Percentiles rank a stretch among this genome's conserved stretches.
Evolutionary conservation across 2,888 invertebrate species (phyloP).

Genomic region (Apantesis nais): DNA sequence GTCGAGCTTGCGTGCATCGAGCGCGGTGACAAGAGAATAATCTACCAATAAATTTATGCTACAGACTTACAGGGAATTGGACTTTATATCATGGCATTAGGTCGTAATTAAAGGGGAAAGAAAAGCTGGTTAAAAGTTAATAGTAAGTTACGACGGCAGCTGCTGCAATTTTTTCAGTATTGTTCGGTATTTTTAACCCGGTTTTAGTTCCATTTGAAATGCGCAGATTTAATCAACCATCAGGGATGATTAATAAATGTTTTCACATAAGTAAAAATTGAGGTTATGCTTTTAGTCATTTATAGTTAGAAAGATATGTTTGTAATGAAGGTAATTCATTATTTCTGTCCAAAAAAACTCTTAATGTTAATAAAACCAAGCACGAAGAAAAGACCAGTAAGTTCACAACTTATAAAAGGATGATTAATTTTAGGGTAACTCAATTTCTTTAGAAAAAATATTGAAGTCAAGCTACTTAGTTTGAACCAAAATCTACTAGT

Average conservation of each 20-base stretch:
- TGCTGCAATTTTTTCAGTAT: constrained; percentile 42
- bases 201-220: constrained; percentile 25
- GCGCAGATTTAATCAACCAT: constrained; percentile 17
- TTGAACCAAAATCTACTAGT: too few species aligned
- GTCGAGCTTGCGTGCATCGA: constrained; percentile 46
- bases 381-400: neutral
- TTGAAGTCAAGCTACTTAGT: too few species aligned
- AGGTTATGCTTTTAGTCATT: neutral
- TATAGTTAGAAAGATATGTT: neutral
- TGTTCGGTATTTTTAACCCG: constrained; percentile 12
- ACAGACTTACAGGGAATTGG: constrained; percentile 2
- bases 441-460: too few species aligned
- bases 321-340: neutral
- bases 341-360: neutral
- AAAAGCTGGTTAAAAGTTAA: constrained; percentile 24
- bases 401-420: neutral
- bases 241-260: neutral
- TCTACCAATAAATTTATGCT: constrained; percentile 15
- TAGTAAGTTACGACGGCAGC: constrained; percentile 29
- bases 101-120: neutral
- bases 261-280: neutral
- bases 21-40: constrained; percentile 40
- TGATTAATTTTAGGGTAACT: too few species aligned
- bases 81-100: neutral
- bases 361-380: neutral